Evolutionary conservation across 2,888 invertebrate species (phyloP), one percentile per base, ranked within the genome.

Genomic region (Gymnoscelis rufifasciata): DNA sequence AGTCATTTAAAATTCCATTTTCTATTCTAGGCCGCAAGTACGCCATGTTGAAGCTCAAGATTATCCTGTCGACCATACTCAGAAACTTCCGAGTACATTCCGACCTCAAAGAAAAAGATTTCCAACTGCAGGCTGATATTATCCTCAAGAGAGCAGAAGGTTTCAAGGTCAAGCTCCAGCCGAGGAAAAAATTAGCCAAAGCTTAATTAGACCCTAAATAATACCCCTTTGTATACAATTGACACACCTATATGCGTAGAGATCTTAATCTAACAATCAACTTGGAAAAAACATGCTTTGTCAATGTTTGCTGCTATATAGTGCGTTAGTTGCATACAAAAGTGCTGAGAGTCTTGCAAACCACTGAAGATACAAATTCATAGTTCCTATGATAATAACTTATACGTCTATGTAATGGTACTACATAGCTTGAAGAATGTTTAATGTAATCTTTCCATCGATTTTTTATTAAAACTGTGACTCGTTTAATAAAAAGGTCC

Each of bases 11-110:
- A 41, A 51, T 36, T 8, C 14, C 26, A 46, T 48, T 38, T n/a
- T 49, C 28, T 41, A 33, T 49, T 49, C 33, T 35, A 94, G 94
- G 91, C 74, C 92, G 94, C 52, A 94, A 94, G 75, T 94, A 93
- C 71, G 94, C 94, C 28, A 93, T 94, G 93, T 79, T 94, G 59
- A 94, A 94, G 72, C 81, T 94, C 65, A 94, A 94, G 82, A 92
- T 94, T 50, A 90, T 94, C 51, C 84, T 94, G 12, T 93, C 94
- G 4, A 94, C 94, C 46, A 91, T 94, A 61, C 69, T 94, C 59
- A 90, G 94, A 61, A 92, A 92, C 69, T 94, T 92, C 89, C 90
- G 90, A 48, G 90, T 94, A n/a, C 70, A 89, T 48, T 93, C 93
- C 3, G 92, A 93, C 68, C 77, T 92, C 13, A 90, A 89, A 44